These are phyloP conservation scores for Xenopus petersii DNA, from an alignment of 2,797 vertebrate genomes.

Conservation along the genomic window DNA sequence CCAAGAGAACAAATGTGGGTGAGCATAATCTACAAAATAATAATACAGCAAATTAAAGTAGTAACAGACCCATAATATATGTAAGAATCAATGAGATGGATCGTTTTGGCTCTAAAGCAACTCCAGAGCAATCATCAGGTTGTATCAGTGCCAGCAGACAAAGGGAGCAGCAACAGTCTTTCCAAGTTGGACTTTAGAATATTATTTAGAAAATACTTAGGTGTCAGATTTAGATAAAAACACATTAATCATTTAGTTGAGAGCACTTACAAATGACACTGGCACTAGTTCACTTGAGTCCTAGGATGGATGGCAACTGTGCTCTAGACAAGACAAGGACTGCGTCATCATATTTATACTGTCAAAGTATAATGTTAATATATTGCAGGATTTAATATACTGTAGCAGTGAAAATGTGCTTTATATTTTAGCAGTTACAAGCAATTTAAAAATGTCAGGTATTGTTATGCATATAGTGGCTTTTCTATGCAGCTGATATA, in stretches of 20 bases:
- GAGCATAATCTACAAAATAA: too few relatives aligned
- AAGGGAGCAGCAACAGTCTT: background rate
- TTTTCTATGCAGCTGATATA: background rate
- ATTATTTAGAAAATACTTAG: conserved; percentile 3
- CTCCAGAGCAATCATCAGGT: background rate
- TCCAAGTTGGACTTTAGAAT: background rate
- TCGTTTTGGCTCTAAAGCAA: background rate
- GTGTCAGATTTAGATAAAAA: conserved; percentile 7
- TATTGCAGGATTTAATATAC: conserved; percentile 5
- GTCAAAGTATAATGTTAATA: background rate
- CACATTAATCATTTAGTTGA: conserved; percentile 7
- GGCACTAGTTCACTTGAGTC: conserved; percentile 1
- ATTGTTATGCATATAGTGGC: background rate
- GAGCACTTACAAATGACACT: background rate
- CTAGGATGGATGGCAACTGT: conserved; percentile 1
- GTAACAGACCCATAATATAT: background rate
- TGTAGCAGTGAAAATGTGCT: conserved; percentile 3
- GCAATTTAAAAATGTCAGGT: background rate
- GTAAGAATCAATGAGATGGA: background rate
- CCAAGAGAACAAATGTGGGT: too few relatives aligned
- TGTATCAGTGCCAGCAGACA: background rate
- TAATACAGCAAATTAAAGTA: background rate
- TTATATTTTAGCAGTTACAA: conserved; percentile 1
- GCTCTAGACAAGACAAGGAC: background rate
- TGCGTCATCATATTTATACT: conserved; percentile 1